phyloP scores from a whole-genome alignment of 2,797 vertebrate species.

The Poeciliopsis turneri region DNA sequence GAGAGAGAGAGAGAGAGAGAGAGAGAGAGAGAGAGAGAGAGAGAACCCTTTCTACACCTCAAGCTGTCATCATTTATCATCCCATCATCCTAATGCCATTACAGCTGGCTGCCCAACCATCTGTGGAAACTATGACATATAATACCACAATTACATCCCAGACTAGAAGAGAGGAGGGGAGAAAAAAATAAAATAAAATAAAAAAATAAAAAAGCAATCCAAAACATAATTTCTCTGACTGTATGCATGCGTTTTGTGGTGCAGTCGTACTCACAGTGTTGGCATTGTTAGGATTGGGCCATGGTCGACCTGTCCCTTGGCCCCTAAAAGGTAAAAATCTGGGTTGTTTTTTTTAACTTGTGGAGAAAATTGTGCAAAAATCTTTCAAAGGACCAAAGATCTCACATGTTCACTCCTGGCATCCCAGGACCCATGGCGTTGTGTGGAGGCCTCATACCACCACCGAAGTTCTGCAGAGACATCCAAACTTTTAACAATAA shows the following conservation, averaged over 20 bases:
- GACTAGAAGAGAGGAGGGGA: slow-evolving; percentile 41
- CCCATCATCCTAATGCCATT: slow-evolving; percentile 65
- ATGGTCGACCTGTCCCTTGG: slow-evolving; percentile 94
- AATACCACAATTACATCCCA: slow-evolving; percentile 73
- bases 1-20: too few species aligned
- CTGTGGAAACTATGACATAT: slow-evolving; percentile 71
- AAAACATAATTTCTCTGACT: slow-evolving; percentile 41
- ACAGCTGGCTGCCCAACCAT: slow-evolving; percentile 61
- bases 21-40: too few species aligned
- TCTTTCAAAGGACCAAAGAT: slow-evolving; percentile 15
- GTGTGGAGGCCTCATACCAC: slow-evolving; percentile 99
- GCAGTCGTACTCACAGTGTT: slow-evolving; percentile 91
- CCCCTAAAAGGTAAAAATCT: slow-evolving; percentile 81
- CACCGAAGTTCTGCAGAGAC: slow-evolving; percentile 91
- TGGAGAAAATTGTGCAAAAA: background rate
- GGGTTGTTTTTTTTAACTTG: slow-evolving; percentile 6
- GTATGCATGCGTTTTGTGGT: slow-evolving; percentile 19
- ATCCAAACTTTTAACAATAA: background rate
- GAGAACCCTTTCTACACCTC: slow-evolving; percentile 46
- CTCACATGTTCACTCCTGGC: slow-evolving; percentile 99
- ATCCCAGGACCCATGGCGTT: slow-evolving; percentile 97
- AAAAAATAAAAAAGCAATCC: slow-evolving; percentile 57
- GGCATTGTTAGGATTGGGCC: slow-evolving; percentile 98
- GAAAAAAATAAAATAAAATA: too few species aligned
- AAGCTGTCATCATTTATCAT: slow-evolving; percentile 68